phyloP scores from a whole-genome alignment of 2,113 vertebrate species.

The Brienomyrus brachyistius region DNA sequence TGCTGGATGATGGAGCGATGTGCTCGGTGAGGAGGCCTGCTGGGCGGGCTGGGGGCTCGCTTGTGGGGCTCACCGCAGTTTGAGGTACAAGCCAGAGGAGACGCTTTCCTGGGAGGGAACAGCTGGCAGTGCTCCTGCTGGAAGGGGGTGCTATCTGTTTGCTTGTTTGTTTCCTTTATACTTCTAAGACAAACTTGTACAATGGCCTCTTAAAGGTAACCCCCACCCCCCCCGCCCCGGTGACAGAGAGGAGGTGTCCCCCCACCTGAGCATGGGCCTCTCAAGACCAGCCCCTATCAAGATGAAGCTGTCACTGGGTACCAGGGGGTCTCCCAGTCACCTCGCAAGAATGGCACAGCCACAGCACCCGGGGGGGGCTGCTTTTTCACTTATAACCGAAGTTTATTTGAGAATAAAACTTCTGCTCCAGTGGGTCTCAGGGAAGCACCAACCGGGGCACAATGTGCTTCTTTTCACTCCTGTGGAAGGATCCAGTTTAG shows the following conservation, averaged over 20 bases:
- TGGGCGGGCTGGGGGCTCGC: background rate
- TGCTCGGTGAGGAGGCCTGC: background rate
- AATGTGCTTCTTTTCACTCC: conserved; percentile 51
- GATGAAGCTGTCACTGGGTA: conserved; percentile 44
- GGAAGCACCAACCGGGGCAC: conserved; percentile 48
- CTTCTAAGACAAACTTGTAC: background rate
- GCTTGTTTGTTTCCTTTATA: background rate
- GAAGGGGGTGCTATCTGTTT: conserved; percentile 20
- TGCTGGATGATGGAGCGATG: background rate
- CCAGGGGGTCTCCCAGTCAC: conserved; percentile 35
- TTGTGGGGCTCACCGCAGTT: background rate
- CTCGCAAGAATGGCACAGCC: conserved; percentile 8
- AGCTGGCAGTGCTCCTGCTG: conserved; percentile 36
- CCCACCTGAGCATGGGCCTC: background rate
- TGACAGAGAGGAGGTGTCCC: background rate
- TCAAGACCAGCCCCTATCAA: conserved; percentile 38
- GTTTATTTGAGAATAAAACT: conserved; percentile 58
- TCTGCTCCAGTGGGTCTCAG: conserved; percentile 61
- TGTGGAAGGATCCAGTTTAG: conserved; percentile 35
- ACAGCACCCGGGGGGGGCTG: conserved; percentile 7
- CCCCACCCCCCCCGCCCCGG: background rate
- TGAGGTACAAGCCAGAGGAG: conserved; percentile 10
- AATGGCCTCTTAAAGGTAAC: background rate
- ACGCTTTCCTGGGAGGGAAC: conserved; percentile 18
- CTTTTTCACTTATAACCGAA: conserved; percentile 15